Evolutionary conservation across 2,797 vertebrate genomes (phyloP), one percentile per base, ranked within the genome.

Genomic region (Pipistrellus kuhlii): DNA sequence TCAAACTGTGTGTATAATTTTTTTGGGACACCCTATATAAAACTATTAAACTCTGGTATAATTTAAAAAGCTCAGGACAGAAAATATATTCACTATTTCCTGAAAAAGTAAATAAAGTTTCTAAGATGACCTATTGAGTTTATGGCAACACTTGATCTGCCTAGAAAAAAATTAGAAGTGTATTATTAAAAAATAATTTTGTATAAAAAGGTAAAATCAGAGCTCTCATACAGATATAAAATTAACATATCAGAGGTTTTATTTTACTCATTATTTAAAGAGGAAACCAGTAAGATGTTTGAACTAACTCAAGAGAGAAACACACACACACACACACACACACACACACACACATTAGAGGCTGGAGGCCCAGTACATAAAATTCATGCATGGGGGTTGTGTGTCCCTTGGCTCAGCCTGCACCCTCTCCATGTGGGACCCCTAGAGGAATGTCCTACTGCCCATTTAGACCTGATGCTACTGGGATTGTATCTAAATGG

Each of bases 171-270:
- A 57, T n/a, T 73, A 20, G 2, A 75, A 92, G 32, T 89, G 11
- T 93, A 18, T 53, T 53, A 17, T 46, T 55, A 72, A 89, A 90
- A 73, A 41, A 69, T 88, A 75, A 44, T 87, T 44, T 57, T 73
- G 86, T 12, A 3, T 48, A 62, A 87, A 59, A 35, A 95, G 9
- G 64, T 44, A 82, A 94, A 89, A 62, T 88, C 5, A 55, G 46
- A 11, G n/a, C 32, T 88, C 30, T 82, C 14, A 23, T 62, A 30
- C 15, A 91, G 88, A 88, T 66, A 59, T 91, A 76, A 94, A 94
- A 62, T 75, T 59, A 91, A 76, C 8, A 77, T 69, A 5, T 71
- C 46, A 69, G 57, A 66, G 35, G 72, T 77, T 94, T 83, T 84
- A 83, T 53, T 84, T 87, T 32, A 59, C n/a, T 69, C 5, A 87